Evolutionary conservation across 2,797 vertebrate species (phyloP).

Genomic region (Takifugu ocellatus): DNA sequence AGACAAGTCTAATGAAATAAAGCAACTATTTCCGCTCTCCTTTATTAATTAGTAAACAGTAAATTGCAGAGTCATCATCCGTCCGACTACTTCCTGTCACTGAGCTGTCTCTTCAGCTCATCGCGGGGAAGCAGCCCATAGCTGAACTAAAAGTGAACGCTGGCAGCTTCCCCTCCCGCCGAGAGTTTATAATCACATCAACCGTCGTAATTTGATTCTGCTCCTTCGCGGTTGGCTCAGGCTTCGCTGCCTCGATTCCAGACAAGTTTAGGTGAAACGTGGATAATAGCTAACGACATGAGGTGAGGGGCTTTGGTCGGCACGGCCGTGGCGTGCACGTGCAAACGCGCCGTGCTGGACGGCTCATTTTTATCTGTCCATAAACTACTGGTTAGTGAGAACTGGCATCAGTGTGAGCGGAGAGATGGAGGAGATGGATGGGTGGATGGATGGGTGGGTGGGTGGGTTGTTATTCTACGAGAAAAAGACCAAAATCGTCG

Average conservation of each 20-base stretch:
- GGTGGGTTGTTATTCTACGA: background rate
- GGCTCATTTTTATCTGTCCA: conserved; percentile 15
- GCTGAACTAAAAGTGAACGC: conserved; percentile 24
- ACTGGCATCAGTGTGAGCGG: conserved; percentile 43
- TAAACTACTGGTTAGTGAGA: conserved; percentile 10
- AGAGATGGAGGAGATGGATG: conserved; percentile 1
- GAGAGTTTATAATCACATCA: conserved; percentile 63
- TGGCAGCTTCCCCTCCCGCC: conserved; percentile 27
- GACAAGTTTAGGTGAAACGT: conserved; percentile 51
- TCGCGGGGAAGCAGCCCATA: conserved; percentile 9
- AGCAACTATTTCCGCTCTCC: too few species aligned
- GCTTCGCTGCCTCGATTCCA: conserved; percentile 47
- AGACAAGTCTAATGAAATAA: background rate
- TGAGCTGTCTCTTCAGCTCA: conserved; percentile 25
- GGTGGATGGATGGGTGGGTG: too few species aligned
- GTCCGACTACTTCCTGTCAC: conserved; percentile 4
- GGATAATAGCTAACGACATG: conserved; percentile 55
- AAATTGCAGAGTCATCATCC: background rate
- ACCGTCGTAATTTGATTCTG: conserved; percentile 68
- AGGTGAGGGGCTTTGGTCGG: conserved; percentile 52
- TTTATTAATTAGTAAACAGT: background rate
- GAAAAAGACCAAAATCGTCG: background rate
- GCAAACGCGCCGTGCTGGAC: conserved; percentile 31
- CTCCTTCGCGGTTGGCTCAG: conserved; percentile 51
- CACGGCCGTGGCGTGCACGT: conserved; percentile 24